Evolutionary conservation across 2,888 invertebrate genomes (phyloP).

Genomic region (Acrobasis repandana): DNA sequence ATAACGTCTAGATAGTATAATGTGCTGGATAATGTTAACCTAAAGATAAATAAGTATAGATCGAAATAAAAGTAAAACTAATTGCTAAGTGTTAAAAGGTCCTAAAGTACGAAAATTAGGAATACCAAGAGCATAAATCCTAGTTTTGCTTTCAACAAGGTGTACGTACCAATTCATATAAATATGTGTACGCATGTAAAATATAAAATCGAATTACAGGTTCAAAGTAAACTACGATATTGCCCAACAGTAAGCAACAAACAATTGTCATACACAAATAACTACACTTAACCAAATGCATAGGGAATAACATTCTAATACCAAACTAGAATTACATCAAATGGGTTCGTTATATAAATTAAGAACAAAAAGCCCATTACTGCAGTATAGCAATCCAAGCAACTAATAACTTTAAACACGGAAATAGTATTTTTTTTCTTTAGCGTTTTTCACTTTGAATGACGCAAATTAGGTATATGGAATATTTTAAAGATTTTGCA

Average conservation of each 20-base stretch:
- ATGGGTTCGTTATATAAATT: conserved; percentile 42
- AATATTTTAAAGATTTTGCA: too few relatives aligned
- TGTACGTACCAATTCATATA: conserved; percentile 30
- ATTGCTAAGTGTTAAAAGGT: conserved; percentile 57
- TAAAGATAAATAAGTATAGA: conserved; percentile 63
- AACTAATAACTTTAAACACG: too few relatives aligned
- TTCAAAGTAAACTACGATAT: conserved; percentile 10
- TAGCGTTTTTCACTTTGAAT: too few relatives aligned
- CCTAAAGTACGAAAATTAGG: conserved; percentile 40
- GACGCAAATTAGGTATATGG: too few relatives aligned
- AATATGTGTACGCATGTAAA: conserved; percentile 57
- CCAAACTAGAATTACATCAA: conserved; percentile 41
- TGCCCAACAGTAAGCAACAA: conserved; percentile 40
- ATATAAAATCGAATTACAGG: conserved; percentile 42
- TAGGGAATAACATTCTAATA: conserved; percentile 41
- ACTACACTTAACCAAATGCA: conserved; percentile 58
- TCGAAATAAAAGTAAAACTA: conserved; percentile 56
- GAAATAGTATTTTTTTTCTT: too few relatives aligned
- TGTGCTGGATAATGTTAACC: conserved; percentile 62
- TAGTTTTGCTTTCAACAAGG: conserved; percentile 36
- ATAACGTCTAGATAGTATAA: conserved; percentile 47
- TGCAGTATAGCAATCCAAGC: conserved; percentile 2
- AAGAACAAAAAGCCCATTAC: conserved; percentile 27
- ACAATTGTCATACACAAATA: conserved; percentile 48
- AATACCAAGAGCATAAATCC: conserved; percentile 29